Evolutionary conservation across 2,113 vertebrate species (phyloP), one percentile per base, ranked within the genome.

Genomic region (Dunckerocampus dactyliophorus): DNA sequence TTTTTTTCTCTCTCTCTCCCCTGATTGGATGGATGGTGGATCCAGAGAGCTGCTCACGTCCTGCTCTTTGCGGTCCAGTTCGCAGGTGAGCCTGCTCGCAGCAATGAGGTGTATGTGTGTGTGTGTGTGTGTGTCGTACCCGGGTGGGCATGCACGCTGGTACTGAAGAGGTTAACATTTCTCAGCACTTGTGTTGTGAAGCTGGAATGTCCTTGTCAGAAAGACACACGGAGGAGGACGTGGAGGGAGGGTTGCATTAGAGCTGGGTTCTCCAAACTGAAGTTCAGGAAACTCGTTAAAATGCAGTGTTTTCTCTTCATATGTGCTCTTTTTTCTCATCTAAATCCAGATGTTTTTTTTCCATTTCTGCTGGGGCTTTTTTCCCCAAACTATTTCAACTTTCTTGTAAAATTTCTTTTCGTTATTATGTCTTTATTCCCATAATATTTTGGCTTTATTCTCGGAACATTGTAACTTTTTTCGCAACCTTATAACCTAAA

Each of bases 171-270:
- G 62, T 55, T 51, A 65, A 59, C 52, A 34, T 21, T 37, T 45
- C 24, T 15, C 19, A 39, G 56, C 47, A 24, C 51, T 72, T 66
- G 67, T 52, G 65, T 31, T 72, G 31, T 22, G 51, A 60, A 59
- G 31, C 11, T 63, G 39, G 53, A 62, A 31, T 10, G 64, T 77
- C 79, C 71, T 71, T 62, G 67, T 67, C 39, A 53, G 67, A 73
- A 19, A 47, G 43, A 37, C 57, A 34, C 21, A 54, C 13, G 15
- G 15, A 52, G 34, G 21, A 21, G 16, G 47, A n/a, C 13, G 12
- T 2, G 6, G 50, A 15, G 20, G 4, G 12, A 24, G 22, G 6
- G 50, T 4, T 6, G 8, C 37, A 22, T 39, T 8, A 20, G 47
- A 11, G 21, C 37, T 9, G 2, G 9, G 9, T 39, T 39, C 37